Evolutionary conservation across 2,888 invertebrate species (phyloP), one percentile per base, ranked within the genome.

Genomic region (Idaea aversata): DNA sequence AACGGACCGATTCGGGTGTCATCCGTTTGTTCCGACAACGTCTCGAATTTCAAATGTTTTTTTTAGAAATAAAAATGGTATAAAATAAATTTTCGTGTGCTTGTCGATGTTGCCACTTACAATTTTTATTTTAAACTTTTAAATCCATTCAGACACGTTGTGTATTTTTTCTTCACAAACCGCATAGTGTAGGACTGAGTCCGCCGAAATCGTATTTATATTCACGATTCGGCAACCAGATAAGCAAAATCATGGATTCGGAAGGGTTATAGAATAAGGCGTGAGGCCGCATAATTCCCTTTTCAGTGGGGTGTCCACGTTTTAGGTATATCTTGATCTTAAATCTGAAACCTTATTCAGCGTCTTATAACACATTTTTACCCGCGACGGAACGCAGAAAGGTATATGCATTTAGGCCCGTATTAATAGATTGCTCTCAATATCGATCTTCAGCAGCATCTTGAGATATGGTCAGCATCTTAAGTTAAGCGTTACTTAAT

Each of bases 231-330:
- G 84, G 79, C 82, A 83, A 82, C 79, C 77, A 88, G 91, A 92
- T 92, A 93, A 91, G 90, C 88, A 86, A 88, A 91, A 91, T 90
- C 91, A 90, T 88, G 90, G 88, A 86, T 84, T 87, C 81, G 86
- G 85, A 86, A 87, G 90, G 91, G 91, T 91, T 88, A 87, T 87
- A 87, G 88, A 88, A 87, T 88, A 82, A 83, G 79, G 86, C 91
- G 92, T 92, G 92, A 88, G 85, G 85, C 84, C 86, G 92, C 92
- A 93, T 92, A 92, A 92, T 92, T 87, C 84, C 81, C 80, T 75
- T 80, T 84, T 78, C 83, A 77, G 77, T 78, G 77, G 82, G 82
- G 86, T 83, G 83, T 81, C 85, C 82, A 80, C 78, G 80, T 76
- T 67, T 72, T 72, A 71, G 64, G 69, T 79, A 73, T 80, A 82